Evolutionary conservation across 2,888 invertebrate species (phyloP), one percentile per base, ranked within the genome.

Genomic region (Chrysolina oricalcia): DNA sequence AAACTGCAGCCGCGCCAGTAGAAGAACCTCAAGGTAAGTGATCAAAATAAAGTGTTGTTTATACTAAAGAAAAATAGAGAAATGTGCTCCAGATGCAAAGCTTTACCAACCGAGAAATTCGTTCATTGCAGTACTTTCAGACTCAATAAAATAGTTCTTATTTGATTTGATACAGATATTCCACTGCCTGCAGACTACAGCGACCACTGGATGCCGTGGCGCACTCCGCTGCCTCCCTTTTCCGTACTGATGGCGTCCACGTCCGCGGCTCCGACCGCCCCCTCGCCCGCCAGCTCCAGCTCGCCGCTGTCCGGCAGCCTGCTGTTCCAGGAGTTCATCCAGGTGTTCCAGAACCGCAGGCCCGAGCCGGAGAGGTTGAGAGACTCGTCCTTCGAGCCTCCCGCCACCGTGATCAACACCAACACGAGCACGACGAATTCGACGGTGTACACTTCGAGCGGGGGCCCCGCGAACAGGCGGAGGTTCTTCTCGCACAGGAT

Each of bases 401-500:
- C 74, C 2, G 69, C 66, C 8, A 65, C 77, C 13, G 48, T 73
- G 1, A 46, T 40, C 11, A 78, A 73, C 19, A 78, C 73, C 4
- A 68, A 41, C 23, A 78, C 78, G 19, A 63, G 70, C 17, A 78
- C 83, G 0, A 83, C 85, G 21, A 84, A 81, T 76, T 83, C 84
- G 6, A 82, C 83, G 8, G 83, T 83, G 65, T 83, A 83, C 50
- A 83, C 84, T 21, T 81, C 81, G 23, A 81, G 81, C 66, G 68
- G 68, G 1, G 68, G 68, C 11, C 68, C 50, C 41, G 76, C 77
- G 23, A 80, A 83, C 1, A 81, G 86, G 56, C 78, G 86, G 21
- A 73, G 87, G 68, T 84, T 86, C 59, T 83, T 86, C 40, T 85
- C 86, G 1, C 85, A 86, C 69, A 81, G 87, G 40, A 81, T 86